phyloP scores from a whole-genome alignment of 1,140 invertebrate genomes.

The Drosophila arizonae region DNA sequence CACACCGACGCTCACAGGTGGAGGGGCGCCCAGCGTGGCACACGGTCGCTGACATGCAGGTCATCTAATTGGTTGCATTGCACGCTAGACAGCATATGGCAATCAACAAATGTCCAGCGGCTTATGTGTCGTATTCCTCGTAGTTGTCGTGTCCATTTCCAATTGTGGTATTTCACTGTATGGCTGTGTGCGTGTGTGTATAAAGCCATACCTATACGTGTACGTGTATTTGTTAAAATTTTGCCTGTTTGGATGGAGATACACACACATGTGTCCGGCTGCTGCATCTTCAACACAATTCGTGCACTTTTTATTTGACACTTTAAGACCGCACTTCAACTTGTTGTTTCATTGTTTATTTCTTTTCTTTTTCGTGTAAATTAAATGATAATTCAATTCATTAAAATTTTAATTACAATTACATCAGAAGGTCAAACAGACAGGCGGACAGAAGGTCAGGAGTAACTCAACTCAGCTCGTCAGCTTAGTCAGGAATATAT shows the following conservation, averaged over 20 bases:
- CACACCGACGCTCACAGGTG: too few species aligned
- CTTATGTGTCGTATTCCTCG: slow-evolving; percentile 54
- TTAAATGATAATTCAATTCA: too few species aligned
- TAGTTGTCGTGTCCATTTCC: slow-evolving; percentile 57
- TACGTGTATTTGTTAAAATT: slow-evolving; percentile 45
- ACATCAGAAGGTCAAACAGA: too few species aligned
- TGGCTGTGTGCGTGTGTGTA: neutral
- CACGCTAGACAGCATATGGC: slow-evolving; percentile 58
- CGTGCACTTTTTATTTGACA: slow-evolving; percentile 11
- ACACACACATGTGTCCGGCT: neutral
- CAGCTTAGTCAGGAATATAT: too few species aligned
- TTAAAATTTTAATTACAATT: too few species aligned
- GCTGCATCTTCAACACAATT: slow-evolving; percentile 17
- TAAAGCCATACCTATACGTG: neutral
- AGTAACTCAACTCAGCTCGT: too few species aligned
- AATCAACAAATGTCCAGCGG: slow-evolving; percentile 76
- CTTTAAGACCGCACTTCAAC: neutral
- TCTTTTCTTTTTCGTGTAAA: too few species aligned
- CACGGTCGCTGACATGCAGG: slow-evolving; percentile 45
- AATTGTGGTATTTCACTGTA: slow-evolving; percentile 56
- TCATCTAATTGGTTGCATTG: slow-evolving; percentile 74
- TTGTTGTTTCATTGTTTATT: too few species aligned
- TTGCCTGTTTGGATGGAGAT: slow-evolving; percentile 40
- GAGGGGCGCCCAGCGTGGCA: neutral
- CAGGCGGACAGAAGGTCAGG: too few species aligned